A percentile compares a stretch with the other conserved stretches of the same genome.
phyloP scores from a whole-genome alignment of 2,797 vertebrate species.

The Echiichthys vipera region DNA sequence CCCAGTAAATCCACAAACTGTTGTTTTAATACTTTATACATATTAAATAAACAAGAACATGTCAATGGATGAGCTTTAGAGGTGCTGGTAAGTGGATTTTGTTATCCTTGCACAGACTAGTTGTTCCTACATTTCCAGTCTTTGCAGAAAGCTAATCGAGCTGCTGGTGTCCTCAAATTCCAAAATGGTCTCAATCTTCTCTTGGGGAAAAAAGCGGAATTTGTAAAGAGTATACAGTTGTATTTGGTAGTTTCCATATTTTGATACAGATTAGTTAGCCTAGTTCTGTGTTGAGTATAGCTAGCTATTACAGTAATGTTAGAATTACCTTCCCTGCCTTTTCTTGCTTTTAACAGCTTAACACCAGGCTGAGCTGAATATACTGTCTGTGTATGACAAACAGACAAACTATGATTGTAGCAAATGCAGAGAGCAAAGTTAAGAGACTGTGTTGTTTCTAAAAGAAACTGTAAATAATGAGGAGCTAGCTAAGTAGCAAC shows the following conservation, averaged over 20 bases:
- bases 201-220: neutral
- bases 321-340: neutral
- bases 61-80: neutral
- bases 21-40: neutral
- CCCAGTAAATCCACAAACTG: neutral
- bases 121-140: neutral
- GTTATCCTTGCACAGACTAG: neutral
- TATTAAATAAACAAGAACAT: neutral
- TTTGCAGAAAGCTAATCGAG: neutral
- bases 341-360: neutral
- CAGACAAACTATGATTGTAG: too few relatives aligned
- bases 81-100: neutral
- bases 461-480: neutral
- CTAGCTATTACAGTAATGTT: neutral
- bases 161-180: neutral
- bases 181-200: too few relatives aligned
- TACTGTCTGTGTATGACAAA: neutral
- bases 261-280: neutral
- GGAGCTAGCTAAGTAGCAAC: neutral
- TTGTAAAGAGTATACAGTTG: neutral
- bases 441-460: neutral
- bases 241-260: neutral
- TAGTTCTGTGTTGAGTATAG: too few relatives aligned
- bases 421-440: neutral
- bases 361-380: neutral